Conservation (phyloP, 2,113 vertebrate genomes). For the Bufo gargarizans region DNA sequence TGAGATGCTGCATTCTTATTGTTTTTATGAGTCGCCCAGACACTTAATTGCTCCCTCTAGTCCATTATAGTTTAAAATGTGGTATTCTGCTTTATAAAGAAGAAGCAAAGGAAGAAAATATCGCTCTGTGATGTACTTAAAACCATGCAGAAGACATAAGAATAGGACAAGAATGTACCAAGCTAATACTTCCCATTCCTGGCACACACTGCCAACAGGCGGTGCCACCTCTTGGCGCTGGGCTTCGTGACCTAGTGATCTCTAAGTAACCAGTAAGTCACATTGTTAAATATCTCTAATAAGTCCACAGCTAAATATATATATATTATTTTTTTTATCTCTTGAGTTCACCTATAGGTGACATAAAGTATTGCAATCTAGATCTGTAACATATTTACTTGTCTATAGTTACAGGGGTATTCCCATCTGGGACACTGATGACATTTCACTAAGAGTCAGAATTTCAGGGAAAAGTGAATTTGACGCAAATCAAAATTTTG, state of each 20-base stretch:
- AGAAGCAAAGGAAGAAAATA: slow-evolving; percentile 5
- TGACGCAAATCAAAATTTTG: too few species aligned
- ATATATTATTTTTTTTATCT: not conserved
- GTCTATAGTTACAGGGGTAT: too few species aligned
- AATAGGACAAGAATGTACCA: not conserved
- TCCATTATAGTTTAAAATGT: slow-evolving; percentile 38
- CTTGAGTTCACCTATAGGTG: not conserved
- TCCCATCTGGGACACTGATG: too few species aligned
- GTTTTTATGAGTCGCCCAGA: slow-evolving; percentile 37
- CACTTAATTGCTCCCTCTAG: slow-evolving; percentile 45
- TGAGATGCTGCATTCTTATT: slow-evolving; percentile 27
- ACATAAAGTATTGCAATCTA: not conserved
- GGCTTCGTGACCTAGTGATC: not conserved
- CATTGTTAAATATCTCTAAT: not conserved
- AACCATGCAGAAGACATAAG: not conserved
- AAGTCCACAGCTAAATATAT: not conserved
- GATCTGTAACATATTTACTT: not conserved
- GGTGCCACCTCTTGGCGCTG: not conserved
- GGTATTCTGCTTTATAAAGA: slow-evolving; percentile 32
- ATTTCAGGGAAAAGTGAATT: too few species aligned
- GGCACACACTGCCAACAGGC: not conserved
- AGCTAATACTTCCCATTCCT: not conserved
- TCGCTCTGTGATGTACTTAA: not conserved
- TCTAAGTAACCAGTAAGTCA: not conserved
- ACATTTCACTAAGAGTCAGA: too few species aligned